Conservation (phyloP, 2,888 invertebrate genomes). For the Cataglyphis albicans region DNA sequence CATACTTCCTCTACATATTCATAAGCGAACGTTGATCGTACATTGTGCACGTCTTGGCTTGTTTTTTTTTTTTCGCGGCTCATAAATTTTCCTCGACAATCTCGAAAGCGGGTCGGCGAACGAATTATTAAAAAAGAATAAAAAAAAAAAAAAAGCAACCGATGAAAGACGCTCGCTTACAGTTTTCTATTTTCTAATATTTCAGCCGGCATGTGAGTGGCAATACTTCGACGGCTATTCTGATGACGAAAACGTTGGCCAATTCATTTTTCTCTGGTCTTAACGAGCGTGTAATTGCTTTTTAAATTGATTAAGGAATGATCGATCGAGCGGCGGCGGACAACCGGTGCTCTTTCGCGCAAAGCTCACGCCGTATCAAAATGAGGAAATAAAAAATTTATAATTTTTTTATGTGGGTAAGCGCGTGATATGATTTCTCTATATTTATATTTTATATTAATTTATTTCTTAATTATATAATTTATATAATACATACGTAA, state of each 20-base stretch:
- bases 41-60: conserved; percentile 42
- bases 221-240: conserved; percentile 43
- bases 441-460: not conserved
- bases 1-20: conserved; percentile 40
- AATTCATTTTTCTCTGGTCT: conserved; percentile 69
- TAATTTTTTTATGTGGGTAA: not conserved
- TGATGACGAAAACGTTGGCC: conserved; percentile 40
- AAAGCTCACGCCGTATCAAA: conserved; percentile 23
- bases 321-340: conserved; percentile 72
- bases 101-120: conserved; percentile 30
- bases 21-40: conserved; percentile 35
- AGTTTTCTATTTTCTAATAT: conserved; percentile 48
- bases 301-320: conserved; percentile 81
- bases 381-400: conserved; percentile 17
- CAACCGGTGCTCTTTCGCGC: conserved; percentile 44
- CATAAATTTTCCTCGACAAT: conserved; percentile 52
- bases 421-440: not conserved
- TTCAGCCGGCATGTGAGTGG: conserved; percentile 33
- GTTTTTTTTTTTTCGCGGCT: conserved; percentile 23
- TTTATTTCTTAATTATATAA: not conserved
- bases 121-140: conserved; percentile 23
- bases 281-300: conserved; percentile 81
- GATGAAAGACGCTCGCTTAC: not conserved
- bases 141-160: not conserved
- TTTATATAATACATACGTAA: not conserved